Conservation (phyloP, 2,797 vertebrate species). For the Epinephelus awoara region DNA sequence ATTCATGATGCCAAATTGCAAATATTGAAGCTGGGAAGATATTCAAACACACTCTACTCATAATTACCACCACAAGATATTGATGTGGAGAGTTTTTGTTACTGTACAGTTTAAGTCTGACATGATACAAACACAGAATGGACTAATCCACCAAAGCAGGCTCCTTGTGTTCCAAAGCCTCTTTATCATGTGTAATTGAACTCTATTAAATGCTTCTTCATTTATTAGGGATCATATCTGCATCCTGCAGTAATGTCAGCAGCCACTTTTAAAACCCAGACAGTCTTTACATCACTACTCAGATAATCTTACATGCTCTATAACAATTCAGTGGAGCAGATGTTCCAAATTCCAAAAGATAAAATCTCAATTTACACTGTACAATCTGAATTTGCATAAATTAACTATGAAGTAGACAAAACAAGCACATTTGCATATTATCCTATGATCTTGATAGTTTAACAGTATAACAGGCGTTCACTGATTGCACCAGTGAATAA, state of each 20-base stretch:
- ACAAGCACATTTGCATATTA: not conserved
- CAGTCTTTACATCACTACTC: not conserved
- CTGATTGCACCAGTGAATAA: not conserved
- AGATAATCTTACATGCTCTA: not conserved
- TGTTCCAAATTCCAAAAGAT: not conserved
- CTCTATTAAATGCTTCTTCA: slow-evolving; percentile 24
- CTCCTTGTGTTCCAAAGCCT: slow-evolving; percentile 22
- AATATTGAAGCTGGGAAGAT: slow-evolving; percentile 14
- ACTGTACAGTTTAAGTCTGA: slow-evolving; percentile 18
- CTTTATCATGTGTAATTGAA: slow-evolving; percentile 23
- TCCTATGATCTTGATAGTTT: not conserved
- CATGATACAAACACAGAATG: slow-evolving; percentile 20
- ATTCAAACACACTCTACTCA: slow-evolving; percentile 22
- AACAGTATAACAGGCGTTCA: not conserved
- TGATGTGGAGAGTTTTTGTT: slow-evolving; percentile 25
- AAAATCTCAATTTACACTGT: not conserved
- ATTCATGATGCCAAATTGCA: slow-evolving; percentile 10
- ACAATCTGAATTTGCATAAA: not conserved
- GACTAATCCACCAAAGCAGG: slow-evolving; percentile 20
- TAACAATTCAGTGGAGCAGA: not conserved
- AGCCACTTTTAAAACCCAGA: slow-evolving; percentile 10
- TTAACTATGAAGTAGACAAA: not conserved
- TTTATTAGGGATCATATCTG: slow-evolving; percentile 6
- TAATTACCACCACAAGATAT: slow-evolving; percentile 25
- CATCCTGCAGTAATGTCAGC: slow-evolving; percentile 20